phyloP scores from a whole-genome alignment of 2,797 vertebrate species.

The Parauchenoglanis ngamensis region DNA sequence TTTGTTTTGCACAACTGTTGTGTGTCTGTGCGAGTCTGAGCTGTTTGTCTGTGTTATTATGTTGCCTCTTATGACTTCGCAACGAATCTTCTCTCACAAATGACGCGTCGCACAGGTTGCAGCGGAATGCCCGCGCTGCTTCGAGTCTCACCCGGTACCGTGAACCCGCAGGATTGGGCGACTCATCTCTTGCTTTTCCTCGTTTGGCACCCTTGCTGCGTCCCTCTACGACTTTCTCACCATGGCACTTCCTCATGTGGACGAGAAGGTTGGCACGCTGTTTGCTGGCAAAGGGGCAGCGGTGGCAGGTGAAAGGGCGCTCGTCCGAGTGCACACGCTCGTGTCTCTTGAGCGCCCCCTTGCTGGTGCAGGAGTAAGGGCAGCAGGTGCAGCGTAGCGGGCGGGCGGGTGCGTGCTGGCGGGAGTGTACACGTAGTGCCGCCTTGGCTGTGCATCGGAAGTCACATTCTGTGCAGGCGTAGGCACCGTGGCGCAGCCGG shows the following conservation, averaged over 20 bases:
- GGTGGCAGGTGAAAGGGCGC: slow-evolving; percentile 87
- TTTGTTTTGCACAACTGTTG: slow-evolving; percentile 54
- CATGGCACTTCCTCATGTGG: slow-evolving; percentile 88
- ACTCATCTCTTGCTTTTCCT: slow-evolving; percentile 57
- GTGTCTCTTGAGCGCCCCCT: slow-evolving; percentile 89
- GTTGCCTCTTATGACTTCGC: slow-evolving; percentile 92
- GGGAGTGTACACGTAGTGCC: slow-evolving; percentile 85
- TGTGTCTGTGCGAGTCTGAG: slow-evolving; percentile 56
- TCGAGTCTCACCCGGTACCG: slow-evolving; percentile 88
- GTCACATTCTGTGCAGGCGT: slow-evolving; percentile 85
- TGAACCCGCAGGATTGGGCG: slow-evolving; percentile 72
- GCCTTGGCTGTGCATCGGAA: slow-evolving; percentile 91
- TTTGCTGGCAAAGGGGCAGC: slow-evolving; percentile 91
- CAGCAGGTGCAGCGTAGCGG: slow-evolving; percentile 88
- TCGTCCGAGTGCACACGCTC: slow-evolving; percentile 91
- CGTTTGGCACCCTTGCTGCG: slow-evolving; percentile 59
- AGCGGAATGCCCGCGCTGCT: slow-evolving; percentile 87
- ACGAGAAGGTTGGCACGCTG: slow-evolving; percentile 94
- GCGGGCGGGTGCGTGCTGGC: slow-evolving; percentile 86
- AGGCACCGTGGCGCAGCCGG: slow-evolving; percentile 88
- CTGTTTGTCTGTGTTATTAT: slow-evolving; percentile 74
- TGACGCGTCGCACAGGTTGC: slow-evolving; percentile 85
- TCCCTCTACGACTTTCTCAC: slow-evolving; percentile 77
- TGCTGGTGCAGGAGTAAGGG: slow-evolving; percentile 92
- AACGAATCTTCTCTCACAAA: slow-evolving; percentile 96